Evolutionary conservation across 2,113 vertebrate genomes (phyloP).

Genomic region (human (Homo sapiens)): GRCh38 chr2:204980501-204981000

Average conservation of each 20-base stretch:
- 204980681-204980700: not conserved
- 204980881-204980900: not conserved
- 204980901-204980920: not conserved
- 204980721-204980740: not conserved
- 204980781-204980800: not conserved
- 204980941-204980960: not conserved
- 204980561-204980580: not conserved
- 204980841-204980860: not conserved
- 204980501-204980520: not conserved
- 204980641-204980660: not conserved
- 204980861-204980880: not conserved
- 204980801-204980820: not conserved
- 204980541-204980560: not conserved
- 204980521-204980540: not conserved
- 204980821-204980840: not conserved
- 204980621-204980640: not conserved
- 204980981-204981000: not conserved
- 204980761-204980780: not conserved
- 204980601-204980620: not conserved
- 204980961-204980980: not conserved
- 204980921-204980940: not conserved
- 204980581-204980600: not conserved
- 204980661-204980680: not conserved
- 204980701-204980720: not conserved
- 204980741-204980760: not conserved